phyloP scores from a whole-genome alignment of 2,797 vertebrate species.

The Characodon lateralis region DNA sequence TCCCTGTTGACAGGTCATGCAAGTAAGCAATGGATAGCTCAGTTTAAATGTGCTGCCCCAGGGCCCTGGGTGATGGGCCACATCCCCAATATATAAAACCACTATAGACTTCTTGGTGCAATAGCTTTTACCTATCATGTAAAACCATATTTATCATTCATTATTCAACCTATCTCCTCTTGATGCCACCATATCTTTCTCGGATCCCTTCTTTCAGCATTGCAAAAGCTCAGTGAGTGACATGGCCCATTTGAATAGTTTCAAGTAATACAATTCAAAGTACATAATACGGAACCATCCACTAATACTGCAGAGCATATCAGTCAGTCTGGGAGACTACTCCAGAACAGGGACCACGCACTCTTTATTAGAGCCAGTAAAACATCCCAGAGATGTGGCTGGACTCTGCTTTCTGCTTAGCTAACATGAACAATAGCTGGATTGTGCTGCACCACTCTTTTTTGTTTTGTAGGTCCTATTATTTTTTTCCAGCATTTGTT shows the following conservation, averaged over 20 bases:
- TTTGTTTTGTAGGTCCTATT: slow-evolving; percentile 73
- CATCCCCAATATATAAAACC: not conserved
- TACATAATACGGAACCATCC: slow-evolving; percentile 80
- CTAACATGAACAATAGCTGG: slow-evolving; percentile 78
- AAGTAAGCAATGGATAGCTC: not conserved
- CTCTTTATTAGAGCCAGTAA: slow-evolving; percentile 80
- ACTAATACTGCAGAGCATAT: slow-evolving; percentile 75
- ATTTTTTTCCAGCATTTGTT: slow-evolving; percentile 81
- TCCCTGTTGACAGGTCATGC: not conserved
- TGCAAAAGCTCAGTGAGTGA: slow-evolving; percentile 71
- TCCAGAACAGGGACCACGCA: slow-evolving; percentile 78
- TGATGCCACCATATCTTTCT: slow-evolving; percentile 68
- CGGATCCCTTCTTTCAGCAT: slow-evolving; percentile 44
- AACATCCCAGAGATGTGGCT: slow-evolving; percentile 74
- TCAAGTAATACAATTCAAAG: slow-evolving; percentile 80
- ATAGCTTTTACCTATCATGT: slow-evolving; percentile 32
- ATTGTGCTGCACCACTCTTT: slow-evolving; percentile 76
- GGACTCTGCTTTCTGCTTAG: slow-evolving; percentile 67
- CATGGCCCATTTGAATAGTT: slow-evolving; percentile 48
- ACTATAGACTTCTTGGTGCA: not conserved
- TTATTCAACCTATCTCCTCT: slow-evolving; percentile 45
- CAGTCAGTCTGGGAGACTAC: slow-evolving; percentile 71
- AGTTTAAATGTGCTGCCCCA: not conserved
- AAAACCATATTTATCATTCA: slow-evolving; percentile 47
- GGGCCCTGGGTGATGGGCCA: not conserved